Evolutionary conservation across 2,888 invertebrate species (phyloP).

Genomic region (Empis livida): DNA sequence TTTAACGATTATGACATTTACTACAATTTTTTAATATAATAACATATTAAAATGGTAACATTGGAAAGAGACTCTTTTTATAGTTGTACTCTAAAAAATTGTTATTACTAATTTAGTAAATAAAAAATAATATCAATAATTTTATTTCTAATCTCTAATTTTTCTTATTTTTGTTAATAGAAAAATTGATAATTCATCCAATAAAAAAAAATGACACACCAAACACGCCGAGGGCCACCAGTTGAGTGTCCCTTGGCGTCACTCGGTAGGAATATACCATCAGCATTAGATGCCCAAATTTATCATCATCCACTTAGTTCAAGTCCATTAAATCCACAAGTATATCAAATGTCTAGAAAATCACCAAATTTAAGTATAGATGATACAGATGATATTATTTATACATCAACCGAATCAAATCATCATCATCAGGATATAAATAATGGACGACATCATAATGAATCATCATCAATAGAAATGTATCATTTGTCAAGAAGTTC

Average conservation of each 20-base stretch:
- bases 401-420: conserved; percentile 24
- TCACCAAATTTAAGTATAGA: conserved; percentile 30
- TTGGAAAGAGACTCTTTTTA: no score
- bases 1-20: no score
- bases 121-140: no score
- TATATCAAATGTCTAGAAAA: conserved; percentile 36
- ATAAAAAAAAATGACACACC: conserved; percentile 28
- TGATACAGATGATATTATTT: conserved; percentile 27
- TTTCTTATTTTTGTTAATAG: no score
- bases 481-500: conserved; percentile 26
- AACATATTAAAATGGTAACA: no score
- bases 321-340: conserved; percentile 36
- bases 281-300: conserved; percentile 25
- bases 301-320: conserved; percentile 37
- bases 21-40: no score
- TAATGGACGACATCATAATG: conserved; percentile 10
- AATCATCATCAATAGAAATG: conserved; percentile 16
- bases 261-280: conserved; percentile 40
- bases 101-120: no score
- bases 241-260: conserved; percentile 48
- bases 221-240: conserved; percentile 34
- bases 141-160: no score
- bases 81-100: no score
- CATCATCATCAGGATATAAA: conserved; percentile 15
- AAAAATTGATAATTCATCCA: no score